Percentiles rank a stretch among this genome's conserved stretches.
These are phyloP conservation scores for Drosophila busckii DNA, from an alignment of 1,140 invertebrate genomes.

Conservation along the genomic window DNA sequence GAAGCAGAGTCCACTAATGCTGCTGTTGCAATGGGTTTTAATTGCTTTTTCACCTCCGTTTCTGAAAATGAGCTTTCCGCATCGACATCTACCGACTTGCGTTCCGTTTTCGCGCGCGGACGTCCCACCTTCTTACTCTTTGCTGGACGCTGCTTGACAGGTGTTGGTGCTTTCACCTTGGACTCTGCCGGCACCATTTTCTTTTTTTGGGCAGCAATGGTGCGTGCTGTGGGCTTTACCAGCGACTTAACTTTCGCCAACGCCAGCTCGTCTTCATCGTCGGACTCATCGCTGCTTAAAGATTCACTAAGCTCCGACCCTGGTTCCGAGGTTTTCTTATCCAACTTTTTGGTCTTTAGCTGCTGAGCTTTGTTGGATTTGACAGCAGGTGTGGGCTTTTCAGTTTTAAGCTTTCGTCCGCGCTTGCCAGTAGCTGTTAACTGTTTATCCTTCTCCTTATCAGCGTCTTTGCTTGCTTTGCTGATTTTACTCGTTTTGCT, in stretches of 20 bases:
- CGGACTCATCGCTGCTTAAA: slow-evolving; percentile 19
- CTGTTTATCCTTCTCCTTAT: slow-evolving; percentile 9
- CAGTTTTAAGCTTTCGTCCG: slow-evolving; percentile 44
- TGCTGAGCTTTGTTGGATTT: slow-evolving; percentile 46
- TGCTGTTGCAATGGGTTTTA: slow-evolving; percentile 66
- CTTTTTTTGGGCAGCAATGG: slow-evolving; percentile 66
- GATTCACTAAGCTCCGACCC: slow-evolving; percentile 41
- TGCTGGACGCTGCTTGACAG: slow-evolving; percentile 38
- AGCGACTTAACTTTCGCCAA: slow-evolving; percentile 50
- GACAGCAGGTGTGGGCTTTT: slow-evolving; percentile 14
- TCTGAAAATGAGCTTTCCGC: slow-evolving; percentile 31
- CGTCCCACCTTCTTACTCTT: slow-evolving; percentile 47
- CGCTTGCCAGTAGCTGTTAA: slow-evolving; percentile 22
- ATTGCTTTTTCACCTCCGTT: slow-evolving; percentile 37
- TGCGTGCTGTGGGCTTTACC: slow-evolving; percentile 45
- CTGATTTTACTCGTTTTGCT: slow-evolving; percentile 48
- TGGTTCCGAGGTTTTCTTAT: slow-evolving; percentile 39
- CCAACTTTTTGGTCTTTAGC: slow-evolving; percentile 62
- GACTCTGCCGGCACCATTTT: slow-evolving; percentile 55
- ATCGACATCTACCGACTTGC: slow-evolving; percentile 18
- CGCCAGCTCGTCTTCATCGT: slow-evolving; percentile 50
- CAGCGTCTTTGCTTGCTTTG: slow-evolving; percentile 26
- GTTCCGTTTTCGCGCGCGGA: slow-evolving; percentile 18
- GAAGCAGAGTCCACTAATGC: slow-evolving; percentile 64
- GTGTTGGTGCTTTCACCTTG: slow-evolving; percentile 54